Evolutionary conservation across 2,888 invertebrate species (phyloP), one percentile per base, ranked within the genome.

Genomic region (Tenthredo notha): DNA sequence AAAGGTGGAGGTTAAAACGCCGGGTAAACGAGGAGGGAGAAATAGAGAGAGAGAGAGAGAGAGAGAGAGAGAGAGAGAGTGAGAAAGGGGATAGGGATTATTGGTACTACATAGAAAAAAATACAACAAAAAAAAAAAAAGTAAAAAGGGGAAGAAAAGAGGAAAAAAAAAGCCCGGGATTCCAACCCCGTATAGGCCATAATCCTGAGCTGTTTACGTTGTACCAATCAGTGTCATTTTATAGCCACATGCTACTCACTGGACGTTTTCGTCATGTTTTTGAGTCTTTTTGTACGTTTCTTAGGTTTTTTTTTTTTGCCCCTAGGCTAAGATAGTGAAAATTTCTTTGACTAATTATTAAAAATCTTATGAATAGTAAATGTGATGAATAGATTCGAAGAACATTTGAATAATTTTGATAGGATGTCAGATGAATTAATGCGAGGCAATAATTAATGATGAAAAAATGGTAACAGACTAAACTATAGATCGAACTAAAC

Each of bases 141-240:
- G 4, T 33, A 29, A 47, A 15, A 40, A 25, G 47, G 12, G n/a
- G 21, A 74, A 72, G 6, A 40, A 7, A 40, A 9, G 40, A n/a
- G n/a, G n/a, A 4, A 25, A 25, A 75, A 75, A 77, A 54, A 18
- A 12, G 47, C 15, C 12, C 25, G 15, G 10, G 33, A 18, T 33
- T 77, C 10, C 29, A 18, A 9, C 50, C 15, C 77, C n/a, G 12
- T 25, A 21, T 29, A 12, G 21, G 61, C 61, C 29, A 77, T 40
- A 33, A 77, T 40, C 77, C 77, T 50, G 18, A 77, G 54, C 29
- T 50, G 29, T 77, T 25, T 50, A 77, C 54, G 77, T 77, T 54
- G 77, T 77, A 77, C 77, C 77, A 54, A 77, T 77, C 77, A 74
- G 29, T 74, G 72, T 74, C 72, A 74, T 43, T 74, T n/a, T 37